Base-by-base conservation (phyloP, 2,797 vertebrate genomes). In the Allenopithecus nigroviridis region DNA sequence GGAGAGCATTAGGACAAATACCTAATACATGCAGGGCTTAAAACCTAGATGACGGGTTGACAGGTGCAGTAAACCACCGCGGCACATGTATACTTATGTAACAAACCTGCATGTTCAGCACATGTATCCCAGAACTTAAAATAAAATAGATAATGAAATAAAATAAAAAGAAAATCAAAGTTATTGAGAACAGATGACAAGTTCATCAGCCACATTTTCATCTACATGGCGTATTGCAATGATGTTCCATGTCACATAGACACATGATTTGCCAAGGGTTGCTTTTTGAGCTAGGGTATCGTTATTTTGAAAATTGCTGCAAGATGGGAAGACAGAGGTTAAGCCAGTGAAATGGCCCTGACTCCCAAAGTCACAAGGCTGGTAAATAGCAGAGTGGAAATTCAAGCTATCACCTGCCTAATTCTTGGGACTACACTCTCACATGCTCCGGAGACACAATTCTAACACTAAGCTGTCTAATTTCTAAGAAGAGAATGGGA, bases 391-490 rank as follows among this genome's bases (percentile, higher is more conserved):
- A 36, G 5, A 74, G 26, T 39, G 24, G 70, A 14, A 24, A 17
- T 2, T 5, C 59, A 12, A 41, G 26, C 2, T 57, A 43, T 83
- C 22, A 5, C 13, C 48, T 43, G 28, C 28, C 8, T 12, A 6
- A 1, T 3, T 72, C 21, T 28, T n/a, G 50, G 48, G n/a, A 39
- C 30, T 5, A 1, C 75, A 4, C 1, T 8, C 41, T 33, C 22
- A 16, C 0, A 2, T 0, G n/a, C 30, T 30, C 39, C 1, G 1
- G 28, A 61, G 33, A 84, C 39, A 36, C 0, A 0, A 14, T 28
- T 30, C 33, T 8, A n/a, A 33, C 14, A 53, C 78, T 30, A 36
- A 72, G 11, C 2, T 72, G 22, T 22, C 5, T 2, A 0, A 36
- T 30, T 36, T 50, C 41, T 61, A 41, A 50, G 33, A 74, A 5